Conservation (phyloP, 2,113 vertebrate species). For the Eupsittula cactorum region DNA sequence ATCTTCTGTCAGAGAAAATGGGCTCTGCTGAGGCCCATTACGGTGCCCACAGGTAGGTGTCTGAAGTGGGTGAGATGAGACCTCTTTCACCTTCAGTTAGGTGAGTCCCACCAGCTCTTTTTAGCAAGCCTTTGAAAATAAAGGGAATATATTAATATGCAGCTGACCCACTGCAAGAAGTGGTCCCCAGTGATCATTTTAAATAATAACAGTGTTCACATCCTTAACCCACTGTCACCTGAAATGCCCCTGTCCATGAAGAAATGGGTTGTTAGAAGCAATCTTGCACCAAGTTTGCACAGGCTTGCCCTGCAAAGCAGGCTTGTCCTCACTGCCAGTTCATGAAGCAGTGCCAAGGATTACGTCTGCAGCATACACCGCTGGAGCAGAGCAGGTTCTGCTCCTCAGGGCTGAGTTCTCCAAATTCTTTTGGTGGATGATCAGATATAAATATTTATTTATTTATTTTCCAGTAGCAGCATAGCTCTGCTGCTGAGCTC, state of each 20-base stretch:
- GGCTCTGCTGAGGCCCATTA: neutral
- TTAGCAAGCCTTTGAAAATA: neutral
- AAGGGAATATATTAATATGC: neutral
- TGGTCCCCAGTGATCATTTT: neutral
- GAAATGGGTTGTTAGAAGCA: neutral
- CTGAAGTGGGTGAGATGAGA: neutral
- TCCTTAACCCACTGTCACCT: neutral
- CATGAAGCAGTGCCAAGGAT: neutral
- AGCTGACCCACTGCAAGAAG: neutral
- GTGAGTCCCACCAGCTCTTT: neutral
- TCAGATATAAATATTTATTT: neutral
- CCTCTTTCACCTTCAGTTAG: neutral
- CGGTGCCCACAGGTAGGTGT: neutral
- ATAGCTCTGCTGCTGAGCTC: neutral
- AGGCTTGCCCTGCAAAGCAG: neutral
- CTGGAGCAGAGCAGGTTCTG: fast-evolving
- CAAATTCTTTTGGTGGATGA: neutral
- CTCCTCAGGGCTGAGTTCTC: neutral
- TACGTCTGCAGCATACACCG: neutral
- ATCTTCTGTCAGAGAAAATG: neutral
- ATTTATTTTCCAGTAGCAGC: neutral
- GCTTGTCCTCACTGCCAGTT: neutral
- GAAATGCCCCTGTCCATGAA: neutral
- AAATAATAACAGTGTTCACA: neutral
- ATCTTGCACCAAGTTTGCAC: fast-evolving